Base-by-base conservation (phyloP, 2,797 vertebrate genomes). In the Centroberyx gerrardi region DNA sequence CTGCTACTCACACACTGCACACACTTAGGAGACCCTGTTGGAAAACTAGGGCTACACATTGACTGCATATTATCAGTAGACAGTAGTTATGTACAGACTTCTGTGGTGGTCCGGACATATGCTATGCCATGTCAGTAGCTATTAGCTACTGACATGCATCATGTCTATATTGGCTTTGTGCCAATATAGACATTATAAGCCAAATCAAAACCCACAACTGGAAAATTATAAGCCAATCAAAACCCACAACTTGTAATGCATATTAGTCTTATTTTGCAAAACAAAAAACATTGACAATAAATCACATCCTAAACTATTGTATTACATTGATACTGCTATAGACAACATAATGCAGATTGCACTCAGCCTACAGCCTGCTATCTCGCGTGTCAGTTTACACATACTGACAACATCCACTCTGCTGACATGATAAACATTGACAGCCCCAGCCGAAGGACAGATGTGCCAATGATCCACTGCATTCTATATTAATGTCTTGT, bases 1-100 rank as follows among this genome's bases (percentile, higher is more conserved):
- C 87, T 85, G 70, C 69, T 90, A 87, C 85, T 87, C 65, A 78
- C 74, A 89, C 87, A 83, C 44, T 55, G 72, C 75, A 74, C 28
- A 83, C 65, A 76, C 8, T 38, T 63, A 56, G 31, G 48, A 63
- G 2, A 70, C 12, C 58, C 14, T 17, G 64, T 73, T 64, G 8
- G 68, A 54, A 55, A 28, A 55, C 53, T 55, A 55, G 28, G 28
- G 27, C 13, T 27, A 55, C 8, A 28, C 0, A 22, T 10, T 8
- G 2, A 52, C 8, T 15, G 48, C 28, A 44, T 10, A 5, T 14
- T 65, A 31, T 62, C 59, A 53, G 73, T 59, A 67, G 51, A 75
- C 1, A 70, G 31, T 55, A 56, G n/a, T 72, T 48, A 27, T 9
- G 38, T 38, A 0, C 46, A 27, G 31, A 28, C 54, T 61, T 49